phyloP scores from a whole-genome alignment of 2,113 vertebrate genomes.

The Cyrtonyx montezumae region DNA sequence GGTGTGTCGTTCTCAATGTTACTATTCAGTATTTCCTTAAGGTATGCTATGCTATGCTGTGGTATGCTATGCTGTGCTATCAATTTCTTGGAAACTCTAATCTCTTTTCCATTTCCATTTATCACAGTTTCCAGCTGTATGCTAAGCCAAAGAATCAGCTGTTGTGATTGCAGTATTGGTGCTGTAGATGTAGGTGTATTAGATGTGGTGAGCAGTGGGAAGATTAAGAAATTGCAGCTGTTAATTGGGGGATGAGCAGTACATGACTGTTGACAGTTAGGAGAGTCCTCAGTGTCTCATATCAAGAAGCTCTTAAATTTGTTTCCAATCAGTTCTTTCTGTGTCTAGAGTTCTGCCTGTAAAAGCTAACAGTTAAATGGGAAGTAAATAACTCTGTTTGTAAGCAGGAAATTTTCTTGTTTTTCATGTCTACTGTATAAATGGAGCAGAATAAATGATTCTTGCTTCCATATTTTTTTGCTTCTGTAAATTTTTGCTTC shows the following conservation, averaged over 20 bases:
- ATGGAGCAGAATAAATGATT: background rate
- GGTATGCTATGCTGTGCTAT: background rate
- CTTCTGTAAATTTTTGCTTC: background rate
- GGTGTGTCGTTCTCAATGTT: background rate
- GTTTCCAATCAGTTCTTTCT: background rate
- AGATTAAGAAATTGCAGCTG: background rate
- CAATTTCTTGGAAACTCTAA: background rate
- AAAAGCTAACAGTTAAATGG: background rate
- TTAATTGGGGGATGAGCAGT: background rate
- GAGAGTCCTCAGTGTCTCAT: background rate
- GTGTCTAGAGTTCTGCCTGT: background rate
- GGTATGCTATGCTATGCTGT: background rate
- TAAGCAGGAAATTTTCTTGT: background rate
- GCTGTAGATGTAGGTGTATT: background rate
- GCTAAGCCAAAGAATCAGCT: background rate
- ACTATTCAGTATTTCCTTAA: background rate
- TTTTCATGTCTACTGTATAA: background rate
- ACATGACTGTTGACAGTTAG: background rate
- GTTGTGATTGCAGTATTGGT: rapidly evolving
- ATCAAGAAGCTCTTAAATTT: background rate
- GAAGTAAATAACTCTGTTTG: background rate
- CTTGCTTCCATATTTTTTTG: background rate
- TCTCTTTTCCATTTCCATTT: background rate
- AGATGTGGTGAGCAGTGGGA: background rate
- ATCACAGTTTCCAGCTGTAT: background rate